Evolutionary conservation across 2,888 invertebrate species (phyloP).

Genomic region (Heliconius ismenius): DNA sequence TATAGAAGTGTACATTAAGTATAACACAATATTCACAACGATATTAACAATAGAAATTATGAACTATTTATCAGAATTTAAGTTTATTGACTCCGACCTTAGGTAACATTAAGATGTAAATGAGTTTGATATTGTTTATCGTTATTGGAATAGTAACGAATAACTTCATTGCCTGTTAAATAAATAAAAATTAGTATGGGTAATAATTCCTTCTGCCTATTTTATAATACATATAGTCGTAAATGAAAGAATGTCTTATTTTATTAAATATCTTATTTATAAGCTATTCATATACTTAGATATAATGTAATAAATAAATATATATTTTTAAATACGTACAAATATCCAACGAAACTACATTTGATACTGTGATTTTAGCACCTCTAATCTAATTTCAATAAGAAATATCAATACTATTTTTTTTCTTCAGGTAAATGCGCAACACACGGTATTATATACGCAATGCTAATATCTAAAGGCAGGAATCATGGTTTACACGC

Average conservation of each 20-base stretch:
- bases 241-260: too few species aligned
- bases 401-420: background rate
- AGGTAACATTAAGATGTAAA: background rate
- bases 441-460: constrained; percentile 93
- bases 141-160: background rate
- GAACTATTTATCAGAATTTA: background rate
- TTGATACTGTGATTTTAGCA: too few species aligned
- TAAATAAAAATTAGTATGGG: background rate
- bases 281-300: too few species aligned
- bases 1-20: too few species aligned
- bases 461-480: constrained; percentile 91
- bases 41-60: background rate
- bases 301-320: too few species aligned
- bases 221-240: too few species aligned
- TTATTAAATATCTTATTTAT: too few species aligned
- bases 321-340: too few species aligned
- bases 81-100: constrained; percentile 9
- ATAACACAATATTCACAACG: background rate
- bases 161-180: background rate
- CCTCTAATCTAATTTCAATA: too few species aligned
- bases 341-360: too few species aligned
- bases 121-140: background rate
- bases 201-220: too few species aligned
- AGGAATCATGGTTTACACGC: constrained; percentile 91
- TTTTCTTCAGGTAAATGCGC: constrained; percentile 85